A percentile compares a stretch with the other conserved stretches of the same genome.
phyloP scores from a whole-genome alignment of 1,140 invertebrate genomes.

The Caerostris darwini region DNA sequence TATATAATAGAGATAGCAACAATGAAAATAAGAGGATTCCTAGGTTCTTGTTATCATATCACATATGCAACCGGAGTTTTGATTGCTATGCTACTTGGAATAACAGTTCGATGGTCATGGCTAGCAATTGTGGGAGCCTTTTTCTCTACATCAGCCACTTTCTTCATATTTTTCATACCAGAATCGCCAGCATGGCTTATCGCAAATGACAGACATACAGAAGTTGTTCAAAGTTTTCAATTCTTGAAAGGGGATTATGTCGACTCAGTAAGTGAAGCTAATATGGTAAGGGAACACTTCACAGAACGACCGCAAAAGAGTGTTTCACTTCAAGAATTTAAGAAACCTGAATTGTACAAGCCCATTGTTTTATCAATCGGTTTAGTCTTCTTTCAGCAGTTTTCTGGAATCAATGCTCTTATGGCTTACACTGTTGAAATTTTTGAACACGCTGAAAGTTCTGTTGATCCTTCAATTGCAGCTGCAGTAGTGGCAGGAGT shows the following conservation, averaged over 20 bases:
- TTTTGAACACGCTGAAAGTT: constrained; percentile 87
- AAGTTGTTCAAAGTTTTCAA: constrained; percentile 83
- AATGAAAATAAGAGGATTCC: constrained; percentile 89
- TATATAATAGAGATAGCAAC: constrained; percentile 95
- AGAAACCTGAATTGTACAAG: constrained; percentile 57
- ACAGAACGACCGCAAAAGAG: neutral
- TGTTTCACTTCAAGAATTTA: constrained; percentile 43
- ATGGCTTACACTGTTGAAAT: constrained; percentile 95
- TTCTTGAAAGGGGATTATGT: constrained; percentile 58
- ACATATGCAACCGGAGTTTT: constrained; percentile 90
- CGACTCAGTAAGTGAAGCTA: constrained; percentile 10
- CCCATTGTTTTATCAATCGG: constrained; percentile 87
- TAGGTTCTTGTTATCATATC: constrained; percentile 91
- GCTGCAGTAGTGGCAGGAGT: constrained; percentile 93
- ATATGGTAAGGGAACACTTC: neutral
- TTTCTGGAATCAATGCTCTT: constrained; percentile 95
- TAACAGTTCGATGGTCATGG: constrained; percentile 86
- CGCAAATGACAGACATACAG: constrained; percentile 88
- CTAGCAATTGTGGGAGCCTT: constrained; percentile 86
- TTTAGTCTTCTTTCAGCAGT: constrained; percentile 96
- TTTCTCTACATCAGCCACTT: constrained; percentile 85
- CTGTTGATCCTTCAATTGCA: constrained; percentile 84
- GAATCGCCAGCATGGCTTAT: constrained; percentile 92
- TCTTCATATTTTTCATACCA: constrained; percentile 85
- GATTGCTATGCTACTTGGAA: constrained; percentile 88